Evolutionary conservation across 2,113 vertebrate species (phyloP), one percentile per base, ranked within the genome.

Genomic region (Gavialis gangeticus): DNA sequence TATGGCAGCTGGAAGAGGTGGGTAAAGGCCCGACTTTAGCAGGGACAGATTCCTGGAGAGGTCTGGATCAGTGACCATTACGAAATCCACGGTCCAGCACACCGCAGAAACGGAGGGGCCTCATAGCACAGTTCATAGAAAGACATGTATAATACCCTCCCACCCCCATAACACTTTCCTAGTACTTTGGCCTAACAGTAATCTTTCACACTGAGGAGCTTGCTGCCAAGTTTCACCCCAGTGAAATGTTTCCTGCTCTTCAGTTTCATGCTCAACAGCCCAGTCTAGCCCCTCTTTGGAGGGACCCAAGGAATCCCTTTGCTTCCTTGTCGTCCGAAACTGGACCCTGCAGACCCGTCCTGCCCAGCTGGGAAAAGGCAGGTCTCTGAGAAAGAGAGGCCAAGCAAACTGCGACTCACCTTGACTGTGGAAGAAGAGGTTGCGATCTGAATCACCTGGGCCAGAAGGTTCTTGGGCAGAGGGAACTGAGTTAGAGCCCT

Each of bases 401-500:
- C 55, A 8, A 1, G 57, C 54, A 9, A 19, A 22, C 2, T 82
- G 86, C 58, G 3, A 95, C 98, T 92, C 92, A 99, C 99, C 97
- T 97, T 98, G 76, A 97, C 85, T 15, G 97, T 98, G 86, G 97
- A 97, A 18, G 98, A 98, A 0, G 99, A 99, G 0, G 98, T 99
- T 34, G 99, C 99, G 30, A 98, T 98, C 97, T 99, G 99, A 91
- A 99, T 96, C 89, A 99, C 99, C 69, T 97, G 98, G 25, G 96
- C 95, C 71, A 99, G 96, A 9, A 99, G 98, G 22, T 98, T 98
- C 97, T 99, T 99, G 37, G 99, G 98, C 56, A 99, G 98, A 0
- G 98, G 98, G 95, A 99, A 99, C 88, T 98, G 97, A 1, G 98
- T 98, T 80, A 99, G 97, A 17, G 99, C 99, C 84, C 98, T 97